Evolutionary conservation across 2,888 invertebrate species (phyloP).

Genomic region (Pachliopta kotzebuea): DNA sequence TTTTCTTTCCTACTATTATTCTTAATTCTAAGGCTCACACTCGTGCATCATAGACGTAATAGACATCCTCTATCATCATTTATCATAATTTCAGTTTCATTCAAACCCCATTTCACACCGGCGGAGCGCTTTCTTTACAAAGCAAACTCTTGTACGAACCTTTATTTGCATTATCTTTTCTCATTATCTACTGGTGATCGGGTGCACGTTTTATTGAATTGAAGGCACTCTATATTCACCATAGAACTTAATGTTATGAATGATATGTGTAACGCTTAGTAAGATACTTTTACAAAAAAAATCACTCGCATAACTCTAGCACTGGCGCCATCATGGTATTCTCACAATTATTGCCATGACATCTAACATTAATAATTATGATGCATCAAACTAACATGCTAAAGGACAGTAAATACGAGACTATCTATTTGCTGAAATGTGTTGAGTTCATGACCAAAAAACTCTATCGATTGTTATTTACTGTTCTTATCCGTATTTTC

Average conservation of each 20-base stretch:
- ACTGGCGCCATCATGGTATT: conserved; percentile 51
- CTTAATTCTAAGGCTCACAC: conserved; percentile 54
- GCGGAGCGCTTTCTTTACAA: conserved; percentile 69
- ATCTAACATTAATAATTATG: conserved; percentile 72
- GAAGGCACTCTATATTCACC: conserved; percentile 74
- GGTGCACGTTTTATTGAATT: conserved; percentile 71
- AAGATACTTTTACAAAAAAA: conserved; percentile 18
- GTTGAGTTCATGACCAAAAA: conserved; percentile 28
- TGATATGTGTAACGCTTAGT: conserved; percentile 37
- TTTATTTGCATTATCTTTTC: conserved; percentile 32
- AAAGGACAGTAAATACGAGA: conserved; percentile 60
- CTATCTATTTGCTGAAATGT: conserved; percentile 32
- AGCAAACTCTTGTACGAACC: conserved; percentile 36
- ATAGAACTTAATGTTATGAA: conserved; percentile 60
- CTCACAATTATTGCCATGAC: conserved; percentile 68
- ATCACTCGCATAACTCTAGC: conserved; percentile 34
- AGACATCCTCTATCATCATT: conserved; percentile 51
- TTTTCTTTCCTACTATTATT: conserved; percentile 64
- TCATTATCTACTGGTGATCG: conserved; percentile 62
- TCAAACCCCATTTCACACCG: conserved; percentile 79
- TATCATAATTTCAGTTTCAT: conserved; percentile 57
- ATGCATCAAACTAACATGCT: conserved; percentile 69
- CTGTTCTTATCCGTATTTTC: conserved; percentile 51
- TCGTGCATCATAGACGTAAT: conserved; percentile 66
- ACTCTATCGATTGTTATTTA: conserved; percentile 44